These are phyloP conservation scores for Troides aeacus DNA, from an alignment of 2,888 invertebrate species.

Conservation along the genomic window DNA sequence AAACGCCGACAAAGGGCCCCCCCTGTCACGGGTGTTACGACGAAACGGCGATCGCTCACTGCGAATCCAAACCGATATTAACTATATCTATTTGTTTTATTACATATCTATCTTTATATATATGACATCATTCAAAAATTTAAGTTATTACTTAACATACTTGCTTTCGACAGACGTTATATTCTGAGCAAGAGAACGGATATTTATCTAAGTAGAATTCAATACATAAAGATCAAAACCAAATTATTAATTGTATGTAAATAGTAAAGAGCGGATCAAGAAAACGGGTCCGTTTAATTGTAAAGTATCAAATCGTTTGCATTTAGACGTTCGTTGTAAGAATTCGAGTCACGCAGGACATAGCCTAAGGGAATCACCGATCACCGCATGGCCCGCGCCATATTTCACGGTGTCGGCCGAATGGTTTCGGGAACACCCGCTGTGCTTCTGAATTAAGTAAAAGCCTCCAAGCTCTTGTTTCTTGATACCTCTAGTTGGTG, in stretches of 20 bases:
- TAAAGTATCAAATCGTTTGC: conserved; percentile 22
- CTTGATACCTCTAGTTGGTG: conserved; percentile 78
- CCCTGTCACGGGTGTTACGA: conserved; percentile 44
- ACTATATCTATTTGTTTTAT: conserved; percentile 20
- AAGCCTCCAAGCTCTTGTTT: conserved; percentile 85
- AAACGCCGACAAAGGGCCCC: conserved; percentile 58
- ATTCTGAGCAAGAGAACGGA: too few species aligned
- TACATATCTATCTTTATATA: background rate
- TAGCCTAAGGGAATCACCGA: conserved; percentile 64
- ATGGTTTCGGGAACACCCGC: conserved; percentile 82
- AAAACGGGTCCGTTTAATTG: conserved; percentile 32
- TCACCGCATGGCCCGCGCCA: conserved; percentile 57
- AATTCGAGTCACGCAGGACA: conserved; percentile 70
- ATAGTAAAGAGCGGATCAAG: conserved; percentile 8
- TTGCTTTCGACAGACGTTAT: background rate
- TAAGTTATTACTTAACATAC: background rate
- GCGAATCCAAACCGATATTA: conserved; percentile 35
- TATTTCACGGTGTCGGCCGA: conserved; percentile 72
- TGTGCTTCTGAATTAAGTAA: conserved; percentile 87
- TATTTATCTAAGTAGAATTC: too few species aligned
- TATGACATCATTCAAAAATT: background rate
- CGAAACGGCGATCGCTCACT: conserved; percentile 33
- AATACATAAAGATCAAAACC: too few species aligned
- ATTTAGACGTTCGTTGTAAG: conserved; percentile 37
- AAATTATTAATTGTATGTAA: too few species aligned